Conservation (phyloP, 2,797 vertebrate genomes). For the Schizothorax lantsangensis region DNA sequence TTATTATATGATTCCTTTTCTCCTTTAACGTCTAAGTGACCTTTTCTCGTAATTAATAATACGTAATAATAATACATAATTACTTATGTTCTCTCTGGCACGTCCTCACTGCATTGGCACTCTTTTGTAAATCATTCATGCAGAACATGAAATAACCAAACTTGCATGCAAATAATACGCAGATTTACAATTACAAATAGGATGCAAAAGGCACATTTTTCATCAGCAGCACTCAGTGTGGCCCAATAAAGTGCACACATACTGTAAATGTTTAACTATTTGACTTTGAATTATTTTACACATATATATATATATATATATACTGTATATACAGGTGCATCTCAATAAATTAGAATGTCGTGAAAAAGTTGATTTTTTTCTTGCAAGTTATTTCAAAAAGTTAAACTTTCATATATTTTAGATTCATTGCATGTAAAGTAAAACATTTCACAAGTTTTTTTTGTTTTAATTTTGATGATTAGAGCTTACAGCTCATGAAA, state of each 20-base stretch:
- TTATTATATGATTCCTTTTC: neutral
- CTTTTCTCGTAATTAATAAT: neutral
- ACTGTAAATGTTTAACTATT: neutral
- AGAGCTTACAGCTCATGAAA: no score
- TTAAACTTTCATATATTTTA: no score
- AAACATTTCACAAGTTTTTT: no score
- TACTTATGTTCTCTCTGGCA: neutral
- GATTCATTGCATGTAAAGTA: no score
- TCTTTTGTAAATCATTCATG: slow-evolving; percentile 25
- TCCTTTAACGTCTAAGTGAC: slow-evolving; percentile 1
- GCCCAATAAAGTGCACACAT: slow-evolving; percentile 10
- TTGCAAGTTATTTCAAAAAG: no score
- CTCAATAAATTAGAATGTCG: no score
- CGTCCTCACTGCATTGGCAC: neutral
- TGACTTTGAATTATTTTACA: neutral
- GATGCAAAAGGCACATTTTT: slow-evolving; percentile 31
- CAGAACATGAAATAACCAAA: neutral
- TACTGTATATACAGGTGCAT: no score
- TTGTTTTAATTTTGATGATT: no score
- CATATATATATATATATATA: no score
- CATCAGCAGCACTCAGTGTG: neutral
- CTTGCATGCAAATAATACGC: slow-evolving; percentile 37
- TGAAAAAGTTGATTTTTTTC: no score
- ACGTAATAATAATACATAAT: neutral
- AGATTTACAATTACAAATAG: slow-evolving; percentile 54